Evolutionary conservation across 2,797 vertebrate species (phyloP).

Genomic region (Amphiprion clarkii): DNA sequence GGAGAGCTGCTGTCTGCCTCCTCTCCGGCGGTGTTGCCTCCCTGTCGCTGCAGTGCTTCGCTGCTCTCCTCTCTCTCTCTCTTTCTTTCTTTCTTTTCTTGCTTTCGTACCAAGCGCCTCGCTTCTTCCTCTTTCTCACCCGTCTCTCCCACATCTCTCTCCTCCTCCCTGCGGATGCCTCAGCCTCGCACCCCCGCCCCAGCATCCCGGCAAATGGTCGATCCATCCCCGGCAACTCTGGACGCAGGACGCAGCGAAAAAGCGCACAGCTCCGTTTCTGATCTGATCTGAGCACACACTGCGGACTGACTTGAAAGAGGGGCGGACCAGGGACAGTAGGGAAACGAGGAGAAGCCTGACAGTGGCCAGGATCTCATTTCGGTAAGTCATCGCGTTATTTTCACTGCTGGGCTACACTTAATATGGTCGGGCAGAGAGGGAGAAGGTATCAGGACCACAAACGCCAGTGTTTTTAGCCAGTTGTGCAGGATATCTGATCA

Average conservation of each 20-base stretch:
- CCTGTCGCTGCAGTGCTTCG: slow-evolving; percentile 79
- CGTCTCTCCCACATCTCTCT: slow-evolving; percentile 22
- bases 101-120: slow-evolving; percentile 59
- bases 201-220: slow-evolving; percentile 78
- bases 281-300: slow-evolving; percentile 70
- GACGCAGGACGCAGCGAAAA: slow-evolving; percentile 75
- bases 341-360: slow-evolving; percentile 62
- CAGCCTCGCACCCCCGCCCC: slow-evolving; percentile 59
- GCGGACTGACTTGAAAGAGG: slow-evolving; percentile 73
- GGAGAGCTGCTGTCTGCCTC: slow-evolving; percentile 74
- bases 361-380: slow-evolving; percentile 70
- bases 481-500: slow-evolving; percentile 21
- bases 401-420: slow-evolving; percentile 15
- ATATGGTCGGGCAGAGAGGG: not conserved
- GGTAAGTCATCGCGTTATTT: slow-evolving; percentile 72
- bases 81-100: slow-evolving; percentile 44
- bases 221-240: slow-evolving; percentile 69
- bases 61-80: slow-evolving; percentile 47
- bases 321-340: slow-evolving; percentile 47
- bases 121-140: slow-evolving; percentile 27
- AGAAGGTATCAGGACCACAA: slow-evolving; percentile 36
- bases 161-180: slow-evolving; percentile 67
- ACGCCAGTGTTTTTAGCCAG: slow-evolving; percentile 6
- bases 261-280: slow-evolving; percentile 62
- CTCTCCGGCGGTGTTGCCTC: slow-evolving; percentile 70